A percentile compares a stretch with the other conserved stretches of the same genome.
Evolutionary conservation across 2,113 vertebrate genomes (phyloP).

Genomic region (Paratilapia polleni): DNA sequence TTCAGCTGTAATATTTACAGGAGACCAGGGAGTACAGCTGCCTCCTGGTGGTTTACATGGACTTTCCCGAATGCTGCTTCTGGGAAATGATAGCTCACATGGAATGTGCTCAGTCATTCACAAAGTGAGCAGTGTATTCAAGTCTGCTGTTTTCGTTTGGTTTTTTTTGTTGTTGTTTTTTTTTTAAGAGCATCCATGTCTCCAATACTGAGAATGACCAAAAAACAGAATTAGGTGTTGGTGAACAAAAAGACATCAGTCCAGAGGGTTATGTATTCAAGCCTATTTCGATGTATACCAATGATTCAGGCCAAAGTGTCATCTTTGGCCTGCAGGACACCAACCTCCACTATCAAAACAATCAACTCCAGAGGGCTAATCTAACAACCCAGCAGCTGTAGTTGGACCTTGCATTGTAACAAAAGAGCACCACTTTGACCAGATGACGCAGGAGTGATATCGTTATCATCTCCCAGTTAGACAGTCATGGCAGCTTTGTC

Average conservation of each 20-base stretch:
- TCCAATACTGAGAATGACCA: background rate
- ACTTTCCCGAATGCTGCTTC: constrained; percentile 7
- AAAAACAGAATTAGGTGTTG: background rate
- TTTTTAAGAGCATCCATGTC: background rate
- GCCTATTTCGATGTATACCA: background rate
- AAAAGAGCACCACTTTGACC: too few species aligned
- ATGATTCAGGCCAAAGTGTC: background rate
- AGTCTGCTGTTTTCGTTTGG: background rate
- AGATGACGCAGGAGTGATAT: too few species aligned
- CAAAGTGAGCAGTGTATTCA: background rate
- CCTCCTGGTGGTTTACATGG: background rate
- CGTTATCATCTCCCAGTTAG: background rate
- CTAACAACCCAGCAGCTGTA: background rate
- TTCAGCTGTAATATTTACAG: background rate
- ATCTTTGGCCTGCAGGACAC: background rate
- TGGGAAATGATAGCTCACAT: constrained; percentile 17
- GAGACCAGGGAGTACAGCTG: background rate
- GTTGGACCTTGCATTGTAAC: too few species aligned
- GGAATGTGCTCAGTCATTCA: constrained; percentile 45
- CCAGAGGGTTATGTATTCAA: background rate
- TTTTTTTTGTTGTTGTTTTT: too few species aligned
- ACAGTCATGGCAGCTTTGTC: background rate
- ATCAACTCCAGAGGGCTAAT: background rate
- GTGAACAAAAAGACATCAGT: background rate
- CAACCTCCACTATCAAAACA: background rate